A percentile compares a stretch with the other conserved stretches of the same genome.
Evolutionary conservation across 1,140 invertebrate species (phyloP).

Genomic region (Glossosoma conforme): DNA sequence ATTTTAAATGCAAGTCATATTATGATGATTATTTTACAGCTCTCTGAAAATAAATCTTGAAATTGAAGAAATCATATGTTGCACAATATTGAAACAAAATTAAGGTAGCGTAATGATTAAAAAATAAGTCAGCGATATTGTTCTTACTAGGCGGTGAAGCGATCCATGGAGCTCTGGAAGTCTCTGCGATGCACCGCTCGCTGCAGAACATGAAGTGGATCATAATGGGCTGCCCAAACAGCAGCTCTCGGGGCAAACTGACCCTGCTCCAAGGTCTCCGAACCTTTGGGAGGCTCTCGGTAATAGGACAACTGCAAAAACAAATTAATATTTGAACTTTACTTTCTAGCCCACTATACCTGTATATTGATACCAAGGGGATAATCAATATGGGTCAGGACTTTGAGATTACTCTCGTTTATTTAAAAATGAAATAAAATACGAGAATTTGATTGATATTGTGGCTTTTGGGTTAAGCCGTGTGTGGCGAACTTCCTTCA

Average conservation of each 20-base stretch:
- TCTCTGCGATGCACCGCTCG: slow-evolving; percentile 88
- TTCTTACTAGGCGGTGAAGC: slow-evolving; percentile 81
- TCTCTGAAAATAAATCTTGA: no score
- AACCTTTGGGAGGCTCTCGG: slow-evolving; percentile 51
- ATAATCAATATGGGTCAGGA: no score
- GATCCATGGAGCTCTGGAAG: slow-evolving; percentile 90
- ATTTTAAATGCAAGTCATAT: no score
- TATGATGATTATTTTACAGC: no score
- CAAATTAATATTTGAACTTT: neutral
- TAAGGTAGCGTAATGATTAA: neutral
- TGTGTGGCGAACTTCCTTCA: no score
- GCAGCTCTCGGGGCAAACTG: slow-evolving; percentile 85
- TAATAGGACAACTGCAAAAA: slow-evolving; percentile 48
- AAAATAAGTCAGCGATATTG: slow-evolving; percentile 1
- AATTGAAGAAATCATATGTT: no score
- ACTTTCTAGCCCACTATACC: no score
- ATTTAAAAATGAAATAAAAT: no score
- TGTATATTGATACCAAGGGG: no score
- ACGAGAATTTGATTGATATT: no score
- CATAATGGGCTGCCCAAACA: slow-evolving; percentile 90
- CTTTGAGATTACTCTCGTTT: no score
- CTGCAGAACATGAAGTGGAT: slow-evolving; percentile 88
- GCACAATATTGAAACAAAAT: neutral
- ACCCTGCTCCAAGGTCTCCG: slow-evolving; percentile 83
- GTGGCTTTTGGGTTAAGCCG: no score